Evolutionary conservation across 2,797 vertebrate genomes (phyloP).

Genomic region (Lagorchestes hirsutus): DNA sequence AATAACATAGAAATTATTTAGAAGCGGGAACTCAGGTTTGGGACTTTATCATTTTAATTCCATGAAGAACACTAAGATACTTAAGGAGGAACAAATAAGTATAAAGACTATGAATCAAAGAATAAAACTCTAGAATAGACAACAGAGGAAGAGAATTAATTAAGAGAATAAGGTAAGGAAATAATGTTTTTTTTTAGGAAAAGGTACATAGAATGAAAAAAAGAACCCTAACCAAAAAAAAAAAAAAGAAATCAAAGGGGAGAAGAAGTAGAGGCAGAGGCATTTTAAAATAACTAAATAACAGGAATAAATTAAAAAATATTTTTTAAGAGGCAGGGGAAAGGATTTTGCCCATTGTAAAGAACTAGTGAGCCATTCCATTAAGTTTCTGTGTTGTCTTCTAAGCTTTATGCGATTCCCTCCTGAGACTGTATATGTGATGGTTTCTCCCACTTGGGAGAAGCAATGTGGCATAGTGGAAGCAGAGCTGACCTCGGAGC

Average conservation of each 20-base stretch:
- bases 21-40: not conserved
- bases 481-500: not conserved
- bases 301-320: not conserved
- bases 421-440: not conserved
- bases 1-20: not conserved
- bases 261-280: not conserved
- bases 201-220: not conserved
- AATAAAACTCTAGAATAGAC: not conserved
- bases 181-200: not conserved
- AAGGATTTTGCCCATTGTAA: not conserved
- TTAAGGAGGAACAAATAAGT: not conserved
- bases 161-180: not conserved
- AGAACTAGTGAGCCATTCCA: not conserved
- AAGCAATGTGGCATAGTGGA: not conserved
- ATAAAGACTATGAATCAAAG: not conserved
- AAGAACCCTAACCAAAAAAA: not conserved
- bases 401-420: not conserved
- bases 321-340: not conserved
- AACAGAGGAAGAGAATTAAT: not conserved
- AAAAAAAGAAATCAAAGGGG: not conserved
- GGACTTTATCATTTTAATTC: not conserved
- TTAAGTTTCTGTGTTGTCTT: not conserved
- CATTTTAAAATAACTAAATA: not conserved
- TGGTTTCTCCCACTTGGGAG: not conserved
- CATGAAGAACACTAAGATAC: not conserved